Evolutionary conservation across 2,113 vertebrate species (phyloP).

Genomic region (Psilopsiagon aurifrons): DNA sequence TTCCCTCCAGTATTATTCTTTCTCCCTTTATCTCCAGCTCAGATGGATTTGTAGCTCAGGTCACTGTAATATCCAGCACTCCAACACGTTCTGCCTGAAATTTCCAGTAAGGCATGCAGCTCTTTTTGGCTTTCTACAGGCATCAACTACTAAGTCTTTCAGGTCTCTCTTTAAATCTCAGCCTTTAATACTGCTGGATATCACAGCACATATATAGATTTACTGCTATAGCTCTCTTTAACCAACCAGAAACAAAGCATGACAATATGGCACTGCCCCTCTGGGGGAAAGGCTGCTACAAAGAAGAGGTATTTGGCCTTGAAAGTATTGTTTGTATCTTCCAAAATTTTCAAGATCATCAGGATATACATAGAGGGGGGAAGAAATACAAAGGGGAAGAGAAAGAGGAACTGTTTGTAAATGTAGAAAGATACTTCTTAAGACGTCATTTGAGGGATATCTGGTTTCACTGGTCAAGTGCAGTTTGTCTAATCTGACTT

Average conservation of each 20-base stretch:
- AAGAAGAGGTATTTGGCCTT: neutral
- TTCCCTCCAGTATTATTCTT: neutral
- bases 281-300: neutral
- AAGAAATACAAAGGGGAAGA: neutral
- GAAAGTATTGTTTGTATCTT: neutral
- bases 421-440: neutral
- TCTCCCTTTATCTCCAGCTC: neutral
- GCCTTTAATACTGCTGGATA: neutral
- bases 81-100: neutral
- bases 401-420: neutral
- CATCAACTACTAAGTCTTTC: conserved; percentile 6
- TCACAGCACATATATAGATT: conserved; percentile 1
- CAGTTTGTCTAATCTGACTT: conserved; percentile 54
- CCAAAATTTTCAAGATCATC: neutral
- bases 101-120: conserved; percentile 2
- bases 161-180: conserved; percentile 20
- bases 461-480: conserved; percentile 41
- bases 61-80: neutral
- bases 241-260: conserved; percentile 1
- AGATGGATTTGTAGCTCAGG: neutral
- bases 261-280: neutral
- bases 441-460: neutral
- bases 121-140: neutral
- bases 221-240: neutral
- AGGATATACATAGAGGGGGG: neutral